Base-by-base conservation (phyloP, 2,888 invertebrate genomes). In the Acrobeloides nanus region DNA sequence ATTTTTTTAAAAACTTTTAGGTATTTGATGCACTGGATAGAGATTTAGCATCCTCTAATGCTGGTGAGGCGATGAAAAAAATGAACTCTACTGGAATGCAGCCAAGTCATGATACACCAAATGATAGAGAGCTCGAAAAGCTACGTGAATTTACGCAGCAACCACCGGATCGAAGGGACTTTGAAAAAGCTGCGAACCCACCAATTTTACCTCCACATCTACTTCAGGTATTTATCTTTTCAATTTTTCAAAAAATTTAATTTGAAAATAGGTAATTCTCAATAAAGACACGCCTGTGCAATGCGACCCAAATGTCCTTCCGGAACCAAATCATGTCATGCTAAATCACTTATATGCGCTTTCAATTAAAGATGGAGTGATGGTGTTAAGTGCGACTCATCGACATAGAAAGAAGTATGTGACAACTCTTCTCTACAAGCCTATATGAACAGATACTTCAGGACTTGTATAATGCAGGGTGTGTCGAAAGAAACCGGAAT, bases 311-410 rank as follows among this genome's bases (percentile, higher is more conserved):
- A 93, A 93, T 39, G 81, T 99, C 65, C 79, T 97, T 66, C 97
- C 97, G n/a, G 95, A 97, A 79, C 97, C 97, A 40, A 95, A 95
- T 76, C 97, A 97, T 75, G 97, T 99, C 23, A 99, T 99, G 97
- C 80, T 97, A 72, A 99, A 99, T 77, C 97, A 97, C 77, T 80
- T 97, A 46, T 97, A 97, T 77, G 97, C 97, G n/a, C 80, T 99
- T 57, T 95, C 93, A 38, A 97, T 97, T 71, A 95, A 95, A 74
- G 97, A 99, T 77, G 97, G 97, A 40, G 97, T 99, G 3, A 97
- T 97, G 95, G 97, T 97, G 32, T 80, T 97, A 26, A 93, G 92
- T 72, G 93, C 95, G 12, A 97, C 95, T 4, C 93, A 97, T 77
- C 82, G 97, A 57, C 97, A 93, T 76, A 83, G 93, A 59, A 95